These are phyloP conservation scores for Lepus americanus DNA, from an alignment of 2,113 vertebrate genomes.

Conservation along the genomic window DNA sequence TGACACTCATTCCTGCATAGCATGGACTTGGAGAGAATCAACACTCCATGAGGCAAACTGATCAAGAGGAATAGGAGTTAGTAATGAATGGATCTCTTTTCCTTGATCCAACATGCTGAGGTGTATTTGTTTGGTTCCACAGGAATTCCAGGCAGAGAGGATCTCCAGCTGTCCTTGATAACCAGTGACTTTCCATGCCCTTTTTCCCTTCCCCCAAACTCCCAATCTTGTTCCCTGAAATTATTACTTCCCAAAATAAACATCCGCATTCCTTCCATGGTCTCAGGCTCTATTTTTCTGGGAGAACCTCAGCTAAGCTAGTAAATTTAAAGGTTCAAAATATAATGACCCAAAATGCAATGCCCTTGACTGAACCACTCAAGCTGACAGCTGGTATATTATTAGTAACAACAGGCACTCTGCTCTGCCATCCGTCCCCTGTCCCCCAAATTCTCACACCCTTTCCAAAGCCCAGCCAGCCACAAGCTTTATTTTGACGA, in stretches of 20 bases:
- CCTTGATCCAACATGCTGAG: not conserved
- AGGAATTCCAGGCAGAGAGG: not conserved
- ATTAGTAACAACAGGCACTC: fast-evolving
- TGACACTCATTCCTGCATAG: not conserved
- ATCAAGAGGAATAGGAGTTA: not conserved
- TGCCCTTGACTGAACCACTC: not conserved
- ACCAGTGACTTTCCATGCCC: not conserved
- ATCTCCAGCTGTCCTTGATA: not conserved
- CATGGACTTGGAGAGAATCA: not conserved
- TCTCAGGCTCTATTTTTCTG: not conserved
- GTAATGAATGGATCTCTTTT: not conserved
- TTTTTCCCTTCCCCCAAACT: not conserved
- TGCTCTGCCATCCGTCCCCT: not conserved
- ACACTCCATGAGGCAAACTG: not conserved
- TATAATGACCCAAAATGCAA: not conserved
- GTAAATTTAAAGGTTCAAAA: not conserved
- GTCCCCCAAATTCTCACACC: too few species aligned
- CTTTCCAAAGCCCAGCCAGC: not conserved
- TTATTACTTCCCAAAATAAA: not conserved
- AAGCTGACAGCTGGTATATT: not conserved
- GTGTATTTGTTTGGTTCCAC: not conserved
- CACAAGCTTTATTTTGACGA: not conserved
- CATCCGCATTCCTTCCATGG: not conserved
- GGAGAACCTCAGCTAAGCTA: not conserved
- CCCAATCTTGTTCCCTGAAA: not conserved